Evolutionary conservation across 2,113 vertebrate species (phyloP).

Genomic region (Ammodytes marinus): DNA sequence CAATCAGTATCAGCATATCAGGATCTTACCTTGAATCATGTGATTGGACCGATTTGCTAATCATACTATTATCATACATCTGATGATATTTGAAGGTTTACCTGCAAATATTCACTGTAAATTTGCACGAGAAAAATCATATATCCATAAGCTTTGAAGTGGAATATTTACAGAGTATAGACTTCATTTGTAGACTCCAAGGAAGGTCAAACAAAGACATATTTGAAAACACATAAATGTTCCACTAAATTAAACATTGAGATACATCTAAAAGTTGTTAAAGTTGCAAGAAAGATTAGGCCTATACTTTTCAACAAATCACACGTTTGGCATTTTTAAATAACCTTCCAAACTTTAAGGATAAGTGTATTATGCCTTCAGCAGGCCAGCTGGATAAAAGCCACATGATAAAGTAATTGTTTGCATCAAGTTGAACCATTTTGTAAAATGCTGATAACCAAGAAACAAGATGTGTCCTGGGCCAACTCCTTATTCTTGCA

Average conservation of each 20-base stretch:
- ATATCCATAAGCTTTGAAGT: not conserved
- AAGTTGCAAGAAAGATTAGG: not conserved
- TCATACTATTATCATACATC: not conserved
- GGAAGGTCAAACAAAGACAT: not conserved
- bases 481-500: not conserved
- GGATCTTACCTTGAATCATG: not conserved
- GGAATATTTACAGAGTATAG: not conserved
- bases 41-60: not conserved
- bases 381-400: slow-evolving; percentile 44
- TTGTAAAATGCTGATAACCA: slow-evolving; percentile 27
- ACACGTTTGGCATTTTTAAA: not conserved
- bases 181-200: not conserved
- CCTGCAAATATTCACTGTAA: not conserved
- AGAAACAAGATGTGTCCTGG: not conserved
- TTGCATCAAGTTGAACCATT: slow-evolving; percentile 10
- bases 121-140: not conserved
- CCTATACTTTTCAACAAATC: not conserved
- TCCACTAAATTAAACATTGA: not conserved
- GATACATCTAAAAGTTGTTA: not conserved
- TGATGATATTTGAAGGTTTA: not conserved
- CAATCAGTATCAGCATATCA: not conserved
- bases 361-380: slow-evolving; percentile 16
- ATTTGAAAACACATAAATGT: not conserved
- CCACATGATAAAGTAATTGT: slow-evolving; percentile 37
- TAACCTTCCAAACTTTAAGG: slow-evolving; percentile 18